Evolutionary conservation across 2,888 invertebrate species (phyloP), one percentile per base, ranked within the genome.

Genomic region (Nasonia oneida): DNA sequence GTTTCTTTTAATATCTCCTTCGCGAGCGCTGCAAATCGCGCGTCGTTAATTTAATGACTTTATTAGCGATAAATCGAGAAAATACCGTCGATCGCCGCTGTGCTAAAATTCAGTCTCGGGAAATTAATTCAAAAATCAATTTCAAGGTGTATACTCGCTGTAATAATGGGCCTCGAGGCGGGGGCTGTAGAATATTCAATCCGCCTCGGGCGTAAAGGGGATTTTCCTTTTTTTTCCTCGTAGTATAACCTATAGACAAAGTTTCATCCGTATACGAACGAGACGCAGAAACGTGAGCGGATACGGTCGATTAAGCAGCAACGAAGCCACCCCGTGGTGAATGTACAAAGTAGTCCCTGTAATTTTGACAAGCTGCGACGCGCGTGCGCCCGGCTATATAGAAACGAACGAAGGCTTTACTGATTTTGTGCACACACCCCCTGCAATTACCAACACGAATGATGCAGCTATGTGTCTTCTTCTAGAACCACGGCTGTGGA

Each of bases 301-400:
- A 76, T 76, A 33, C 37, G 29, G 53, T 14, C 57, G 37, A 76
- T 76, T 76, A 76, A 76, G 57, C 53, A 37, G 37, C 76, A 57
- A 4, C 10, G 37, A 29, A 53, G 57, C 47, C 37, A 53, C 37
- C 18, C 37, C 18, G 33, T 10, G 23, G 50, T 29, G 50, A 75
- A 12, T 37, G 18, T 18, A 37, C 75, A 57, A 75, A 75, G 14
- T 39, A 33, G 76, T 77, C 53, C 37, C 77, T 39, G 61, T 78
- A 79, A 79, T 64, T 79, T 79, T 79, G 67, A 79, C 47, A 79
- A 67, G 67, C n/a, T n/a, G 18, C 67, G 33, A 67, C 29, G 12
- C 33, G 78, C 78, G 12, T 15, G 29, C 29, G 42, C 33, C 18
- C 29, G 14, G 67, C 10, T 47, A 12, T 47, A 12, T 67, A 33